Percentiles rank a stretch among this genome's conserved stretches.
These are phyloP conservation scores for Penaeus chinensis DNA, from an alignment of 1,140 invertebrate genomes.

Conservation along the genomic window DNA sequence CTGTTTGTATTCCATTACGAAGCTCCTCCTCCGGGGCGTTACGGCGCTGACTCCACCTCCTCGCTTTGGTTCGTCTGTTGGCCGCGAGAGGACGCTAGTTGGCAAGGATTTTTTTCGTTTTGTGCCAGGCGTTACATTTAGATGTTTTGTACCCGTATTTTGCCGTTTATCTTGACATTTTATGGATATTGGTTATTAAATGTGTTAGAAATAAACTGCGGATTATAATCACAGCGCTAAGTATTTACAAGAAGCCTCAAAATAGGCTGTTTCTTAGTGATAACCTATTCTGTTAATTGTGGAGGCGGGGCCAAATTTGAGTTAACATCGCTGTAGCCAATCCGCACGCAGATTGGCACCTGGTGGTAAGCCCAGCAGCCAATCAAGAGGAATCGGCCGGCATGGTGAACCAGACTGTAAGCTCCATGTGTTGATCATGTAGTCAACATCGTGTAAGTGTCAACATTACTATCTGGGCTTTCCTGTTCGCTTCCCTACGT, in stretches of 20 bases:
- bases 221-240: neutral
- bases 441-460: constrained; percentile 63
- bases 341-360: constrained; percentile 44
- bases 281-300: constrained; percentile 42
- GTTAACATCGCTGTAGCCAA: constrained; percentile 43
- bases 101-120: constrained; percentile 38
- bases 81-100: constrained; percentile 45
- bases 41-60: neutral
- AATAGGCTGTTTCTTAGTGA: constrained; percentile 22
- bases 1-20: constrained; percentile 62
- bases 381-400: constrained; percentile 14
- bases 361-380: constrained; percentile 12
- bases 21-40: constrained; percentile 25
- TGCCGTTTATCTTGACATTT: neutral
- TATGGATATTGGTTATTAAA: neutral
- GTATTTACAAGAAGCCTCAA: neutral
- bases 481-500: constrained; percentile 50
- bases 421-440: constrained; percentile 60
- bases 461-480: constrained; percentile 60
- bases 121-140: constrained; percentile 9
- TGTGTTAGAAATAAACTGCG: neutral
- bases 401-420: constrained; percentile 51
- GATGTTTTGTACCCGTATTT: neutral
- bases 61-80: neutral
- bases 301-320: constrained; percentile 43